A percentile compares a stretch with the other conserved stretches of the same genome.
phyloP scores from a whole-genome alignment of 2,797 vertebrate genomes.

The Cirrhinus mrigala region DNA sequence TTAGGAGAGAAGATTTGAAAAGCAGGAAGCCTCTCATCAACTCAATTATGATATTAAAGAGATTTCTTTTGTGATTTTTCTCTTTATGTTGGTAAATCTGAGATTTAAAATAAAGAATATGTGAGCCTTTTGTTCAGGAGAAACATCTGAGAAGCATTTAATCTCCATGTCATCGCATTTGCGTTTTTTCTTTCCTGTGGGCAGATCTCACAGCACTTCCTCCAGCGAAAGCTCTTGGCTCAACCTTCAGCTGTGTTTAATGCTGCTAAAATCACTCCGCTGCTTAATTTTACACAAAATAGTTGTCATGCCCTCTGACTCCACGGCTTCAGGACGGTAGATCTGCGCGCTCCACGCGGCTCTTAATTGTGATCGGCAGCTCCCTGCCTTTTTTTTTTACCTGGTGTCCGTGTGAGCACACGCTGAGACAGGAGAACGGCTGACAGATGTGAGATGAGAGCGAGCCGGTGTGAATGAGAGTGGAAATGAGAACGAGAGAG shows the following conservation, averaged over 20 bases:
- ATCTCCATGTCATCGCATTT: background rate
- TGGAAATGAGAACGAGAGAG: slow-evolving; percentile 26
- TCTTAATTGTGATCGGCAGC: slow-evolving; percentile 23
- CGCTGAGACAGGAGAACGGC: slow-evolving; percentile 27
- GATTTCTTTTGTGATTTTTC: too few relatives aligned
- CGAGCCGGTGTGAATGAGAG: slow-evolving; percentile 25
- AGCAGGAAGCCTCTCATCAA: too few relatives aligned
- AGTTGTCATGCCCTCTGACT: background rate
- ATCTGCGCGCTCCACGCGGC: background rate
- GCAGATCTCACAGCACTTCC: background rate
- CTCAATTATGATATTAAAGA: too few relatives aligned
- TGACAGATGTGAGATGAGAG: slow-evolving; percentile 36
- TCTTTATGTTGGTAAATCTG: too few relatives aligned
- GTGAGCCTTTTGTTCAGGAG: background rate
- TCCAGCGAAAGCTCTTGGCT: background rate
- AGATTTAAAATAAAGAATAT: background rate
- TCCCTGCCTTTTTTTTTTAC: background rate
- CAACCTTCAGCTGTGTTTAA: slow-evolving; percentile 15
- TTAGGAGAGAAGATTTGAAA: too few relatives aligned
- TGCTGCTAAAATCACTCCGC: background rate
- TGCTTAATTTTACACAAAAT: background rate
- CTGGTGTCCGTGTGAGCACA: background rate
- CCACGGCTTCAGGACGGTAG: background rate
- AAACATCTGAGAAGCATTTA: background rate
- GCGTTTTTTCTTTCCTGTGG: background rate